Evolutionary conservation across 2,797 vertebrate species (phyloP), one percentile per base, ranked within the genome.

Genomic region (Pogonophryne albipinna): DNA sequence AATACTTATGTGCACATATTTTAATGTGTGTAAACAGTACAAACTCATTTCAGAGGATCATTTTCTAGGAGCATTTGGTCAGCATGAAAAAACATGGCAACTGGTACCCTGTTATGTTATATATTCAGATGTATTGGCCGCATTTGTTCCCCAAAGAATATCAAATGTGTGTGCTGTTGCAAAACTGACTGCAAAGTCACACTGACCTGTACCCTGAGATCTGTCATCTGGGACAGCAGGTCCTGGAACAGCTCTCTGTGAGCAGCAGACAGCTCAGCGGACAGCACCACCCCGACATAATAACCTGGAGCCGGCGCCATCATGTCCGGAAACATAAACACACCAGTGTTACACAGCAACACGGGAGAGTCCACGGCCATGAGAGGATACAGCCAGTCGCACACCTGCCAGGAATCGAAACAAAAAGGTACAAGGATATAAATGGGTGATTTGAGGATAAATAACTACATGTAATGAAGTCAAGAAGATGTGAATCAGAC

Each of bases 241-340:
- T 97, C 96, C 78, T 96, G 95, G 87, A 99, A 99, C 60, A 96
- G 90, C 66, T 94, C 93, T 89, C 95, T 89, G 78, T 97, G 94
- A 44, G 94, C 85, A 60, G 91, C 89, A 47, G 93, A 90, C 76
- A 99, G 95, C 71, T 98, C 98, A 10, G 97, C 95, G 17, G 98
- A 99, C 74, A 99, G 87, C 66, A 99, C 98, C 8, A 99, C 96
- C 2, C 98, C 98, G 3, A 99, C 97, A 0, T 97, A 98, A 64
- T 96, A 97, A 20, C 97, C 97, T 0, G 96, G 93, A 2, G 90
- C 62, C 34, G 96, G 95, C 3, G 97, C 95, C 97, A 98, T 97
- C 74, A 97, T 91, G 89, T 99, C 97, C 1, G 98, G 98, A 79
- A 99, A 99, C 98, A 99, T 99, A 86, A 97, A 99, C 84, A 98